A percentile compares a stretch with the other conserved stretches of the same genome.
These are phyloP conservation scores for Poecilia velifera DNA, from an alignment of 2,797 vertebrate genomes.

Conservation along the genomic window DNA sequence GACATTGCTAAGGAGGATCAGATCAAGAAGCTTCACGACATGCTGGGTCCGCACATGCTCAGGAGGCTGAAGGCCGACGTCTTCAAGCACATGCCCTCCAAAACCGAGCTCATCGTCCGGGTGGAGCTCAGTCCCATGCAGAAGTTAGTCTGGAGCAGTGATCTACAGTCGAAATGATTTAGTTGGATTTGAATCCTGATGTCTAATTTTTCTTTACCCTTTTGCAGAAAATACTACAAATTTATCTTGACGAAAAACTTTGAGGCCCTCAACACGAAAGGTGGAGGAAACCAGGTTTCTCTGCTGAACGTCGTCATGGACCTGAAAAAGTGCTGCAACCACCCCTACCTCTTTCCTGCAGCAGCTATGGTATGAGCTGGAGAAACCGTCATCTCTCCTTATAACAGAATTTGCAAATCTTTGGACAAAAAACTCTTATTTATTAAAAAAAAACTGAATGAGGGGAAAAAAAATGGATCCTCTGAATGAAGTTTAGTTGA, in stretches of 20 bases:
- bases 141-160: slow-evolving; percentile 84
- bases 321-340: slow-evolving; percentile 99
- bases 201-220: neutral
- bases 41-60: slow-evolving; percentile 98
- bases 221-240: slow-evolving; percentile 95
- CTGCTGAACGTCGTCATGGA: slow-evolving; percentile 98
- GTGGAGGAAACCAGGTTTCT: slow-evolving; percentile 97
- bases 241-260: slow-evolving; percentile 98
- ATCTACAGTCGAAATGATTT: neutral
- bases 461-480: neutral
- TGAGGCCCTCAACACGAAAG: slow-evolving; percentile 94
- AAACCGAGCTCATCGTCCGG: slow-evolving; percentile 95
- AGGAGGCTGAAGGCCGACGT: slow-evolving; percentile 96
- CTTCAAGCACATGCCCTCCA: slow-evolving; percentile 99
- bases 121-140: slow-evolving; percentile 98
- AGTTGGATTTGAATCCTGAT: neutral
- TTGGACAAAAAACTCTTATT: neutral
- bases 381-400: neutral
- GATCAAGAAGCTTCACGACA: slow-evolving; percentile 99
- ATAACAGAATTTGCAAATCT: neutral
- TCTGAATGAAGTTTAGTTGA: neutral
- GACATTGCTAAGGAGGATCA: slow-evolving; percentile 99
- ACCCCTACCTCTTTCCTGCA: slow-evolving; percentile 96
- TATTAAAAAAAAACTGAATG: neutral
- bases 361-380: slow-evolving; percentile 89